Conservation (phyloP, 1,140 invertebrate species). For the Eumeta japonica region DNA sequence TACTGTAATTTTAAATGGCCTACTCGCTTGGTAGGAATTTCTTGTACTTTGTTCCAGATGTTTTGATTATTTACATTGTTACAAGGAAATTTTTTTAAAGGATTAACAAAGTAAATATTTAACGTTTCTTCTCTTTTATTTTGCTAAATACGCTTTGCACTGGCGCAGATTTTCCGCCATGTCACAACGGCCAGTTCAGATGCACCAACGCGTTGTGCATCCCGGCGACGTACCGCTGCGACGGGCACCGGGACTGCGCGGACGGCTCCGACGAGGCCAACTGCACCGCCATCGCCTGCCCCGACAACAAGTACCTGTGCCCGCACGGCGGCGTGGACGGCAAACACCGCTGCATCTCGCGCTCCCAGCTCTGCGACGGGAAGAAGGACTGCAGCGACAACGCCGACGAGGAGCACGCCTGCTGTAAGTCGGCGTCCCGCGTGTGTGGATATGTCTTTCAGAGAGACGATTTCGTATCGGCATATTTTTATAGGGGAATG, state of each 20-base stretch:
- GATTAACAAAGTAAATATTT: too few species aligned
- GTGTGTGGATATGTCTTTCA: background rate
- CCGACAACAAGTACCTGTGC: constrained; percentile 89
- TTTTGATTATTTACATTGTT: too few species aligned
- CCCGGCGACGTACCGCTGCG: constrained; percentile 78
- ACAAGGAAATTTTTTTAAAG: too few species aligned
- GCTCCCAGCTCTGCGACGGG: constrained; percentile 85
- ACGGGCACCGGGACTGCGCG: constrained; percentile 79
- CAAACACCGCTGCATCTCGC: constrained; percentile 82
- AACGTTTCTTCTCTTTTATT: background rate
- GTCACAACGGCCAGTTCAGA: constrained; percentile 86
- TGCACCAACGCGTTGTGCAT: constrained; percentile 94
- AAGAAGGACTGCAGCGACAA: constrained; percentile 86
- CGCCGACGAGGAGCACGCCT: constrained; percentile 84
- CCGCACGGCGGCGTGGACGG: constrained; percentile 70
- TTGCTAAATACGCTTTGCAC: background rate
- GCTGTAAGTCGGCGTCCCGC: constrained; percentile 68
- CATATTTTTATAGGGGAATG: too few species aligned
- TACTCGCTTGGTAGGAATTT: too few species aligned
- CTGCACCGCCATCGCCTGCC: constrained; percentile 86
- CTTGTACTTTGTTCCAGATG: too few species aligned
- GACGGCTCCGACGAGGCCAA: constrained; percentile 89
- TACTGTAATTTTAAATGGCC: too few species aligned
- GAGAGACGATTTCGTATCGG: too few species aligned
- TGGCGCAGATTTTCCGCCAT: constrained; percentile 79